Base-by-base conservation (phyloP, 2,113 vertebrate species). In the Columba livia region DNA sequence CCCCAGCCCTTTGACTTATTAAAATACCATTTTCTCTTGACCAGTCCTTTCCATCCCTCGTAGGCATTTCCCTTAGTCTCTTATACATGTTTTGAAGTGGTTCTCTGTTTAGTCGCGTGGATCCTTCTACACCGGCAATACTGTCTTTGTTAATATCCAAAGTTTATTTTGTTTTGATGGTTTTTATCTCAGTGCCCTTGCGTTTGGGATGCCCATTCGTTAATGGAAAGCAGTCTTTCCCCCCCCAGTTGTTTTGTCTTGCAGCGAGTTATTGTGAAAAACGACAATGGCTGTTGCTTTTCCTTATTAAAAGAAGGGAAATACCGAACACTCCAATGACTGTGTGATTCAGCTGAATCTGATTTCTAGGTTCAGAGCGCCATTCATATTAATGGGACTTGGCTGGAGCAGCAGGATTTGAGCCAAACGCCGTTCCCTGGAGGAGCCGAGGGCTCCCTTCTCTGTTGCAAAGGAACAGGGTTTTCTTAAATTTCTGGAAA, bases 291-390 rank as follows among this genome's bases (percentile, higher is more conserved):
- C 56, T 67, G 34, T 78, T 96, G 82, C 75, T 64, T 96, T 91
- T 40, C 21, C 65, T 94, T 83, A 21, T 15, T 61, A 80, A 94
- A 90, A 91, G 82, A 62, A 93, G 87, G 91, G 94, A 96, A 97
- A 96, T 95, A 89, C 90, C 38, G 16, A 80, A 28, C 72, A 4
- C 73, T 90, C 75, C 24, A 82, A 69, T 15, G 56, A 56, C 64
- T 85, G 5, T 40, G 54, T 89, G 82, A 94, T 95, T 96, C 93
- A 94, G 85, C 93, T 95, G 91, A 96, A 75, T 79, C 81, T 88
- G 91, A 94, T 93, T 96, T 96, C 79, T 78, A 83, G 90, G 93
- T 85, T 94, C 82, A 53, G 58, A 90, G 26, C 80, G 75, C 82
- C 91, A 79, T 89, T 95, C 84, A 93, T 60, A 80, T 85, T 79